Percentiles rank a stretch among this genome's conserved stretches.
These are phyloP conservation scores for Cerastoderma edule DNA, from an alignment of 2,888 invertebrate species.

Conservation along the genomic window DNA sequence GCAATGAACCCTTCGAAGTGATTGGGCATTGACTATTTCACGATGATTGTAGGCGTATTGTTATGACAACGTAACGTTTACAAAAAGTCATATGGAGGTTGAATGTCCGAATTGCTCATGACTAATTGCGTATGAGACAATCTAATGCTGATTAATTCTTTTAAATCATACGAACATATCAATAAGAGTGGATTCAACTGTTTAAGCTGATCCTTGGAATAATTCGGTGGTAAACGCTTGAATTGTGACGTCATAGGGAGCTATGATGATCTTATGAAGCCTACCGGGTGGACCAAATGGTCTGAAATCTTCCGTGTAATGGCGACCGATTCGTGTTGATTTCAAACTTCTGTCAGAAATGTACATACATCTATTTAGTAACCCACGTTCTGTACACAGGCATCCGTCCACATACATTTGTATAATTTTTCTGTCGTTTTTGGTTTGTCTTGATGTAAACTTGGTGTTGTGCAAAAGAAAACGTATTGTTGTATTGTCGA, in stretches of 20 bases:
- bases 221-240: neutral
- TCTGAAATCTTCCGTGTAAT: constrained; percentile 2
- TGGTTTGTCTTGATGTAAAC: no score
- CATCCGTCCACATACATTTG: no score
- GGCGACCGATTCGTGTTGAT: neutral
- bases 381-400: no score
- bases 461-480: neutral
- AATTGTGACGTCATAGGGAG: neutral
- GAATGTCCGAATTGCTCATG: neutral
- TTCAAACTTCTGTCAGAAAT: neutral
- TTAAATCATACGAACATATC: neutral
- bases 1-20: no score
- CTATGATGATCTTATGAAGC: constrained; percentile 16
- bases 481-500: no score
- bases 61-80: no score
- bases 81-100: no score
- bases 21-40: neutral
- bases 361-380: constrained; percentile 1
- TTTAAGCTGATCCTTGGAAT: neutral
- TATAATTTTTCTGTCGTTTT: no score
- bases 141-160: neutral
- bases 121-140: neutral
- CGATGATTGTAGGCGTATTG: neutral
- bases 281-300: constrained; percentile 16
- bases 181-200: neutral